phyloP scores from a whole-genome alignment of 2,888 invertebrate species.

The Xanthorhoe spadicearia region DNA sequence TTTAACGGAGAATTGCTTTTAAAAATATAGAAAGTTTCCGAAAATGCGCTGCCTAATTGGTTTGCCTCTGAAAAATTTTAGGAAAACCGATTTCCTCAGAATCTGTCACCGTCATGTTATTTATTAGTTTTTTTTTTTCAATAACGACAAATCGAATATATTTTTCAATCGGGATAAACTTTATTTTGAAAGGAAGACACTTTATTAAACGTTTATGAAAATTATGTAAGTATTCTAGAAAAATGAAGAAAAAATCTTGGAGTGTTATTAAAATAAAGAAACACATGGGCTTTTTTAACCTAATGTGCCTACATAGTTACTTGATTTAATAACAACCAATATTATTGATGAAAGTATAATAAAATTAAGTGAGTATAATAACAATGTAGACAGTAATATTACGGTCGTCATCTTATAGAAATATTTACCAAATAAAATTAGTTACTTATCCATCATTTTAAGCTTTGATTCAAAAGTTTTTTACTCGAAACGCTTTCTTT shows the following conservation, averaged over 20 bases:
- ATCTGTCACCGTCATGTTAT: background rate
- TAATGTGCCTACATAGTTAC: too few species aligned
- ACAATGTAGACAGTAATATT: background rate
- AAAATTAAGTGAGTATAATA: too few species aligned
- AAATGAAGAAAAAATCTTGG: too few species aligned
- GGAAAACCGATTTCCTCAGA: background rate
- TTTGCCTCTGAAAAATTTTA: slow-evolving; percentile 36
- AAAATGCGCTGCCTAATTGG: slow-evolving; percentile 46
- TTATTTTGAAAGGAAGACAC: too few species aligned
- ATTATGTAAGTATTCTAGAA: too few species aligned
- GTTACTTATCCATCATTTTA: slow-evolving; percentile 29
- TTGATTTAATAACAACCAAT: too few species aligned
- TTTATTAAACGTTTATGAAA: too few species aligned
- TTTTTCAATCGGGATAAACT: too few species aligned
- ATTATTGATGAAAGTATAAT: background rate
- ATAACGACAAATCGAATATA: too few species aligned
- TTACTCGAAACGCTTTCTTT: slow-evolving; percentile 19
- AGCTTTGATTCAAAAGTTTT: slow-evolving; percentile 27
- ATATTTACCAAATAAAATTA: slow-evolving; percentile 24
- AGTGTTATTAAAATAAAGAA: too few species aligned
- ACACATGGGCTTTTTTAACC: too few species aligned
- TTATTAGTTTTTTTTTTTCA: too few species aligned
- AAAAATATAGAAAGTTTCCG: slow-evolving; percentile 46
- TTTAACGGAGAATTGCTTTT: slow-evolving; percentile 49
- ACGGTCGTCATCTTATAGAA: background rate